These are phyloP conservation scores for Mesocentrotus franciscanus DNA, from an alignment of 53 echinoderm and acorn worm species.

Conservation along the genomic window DNA sequence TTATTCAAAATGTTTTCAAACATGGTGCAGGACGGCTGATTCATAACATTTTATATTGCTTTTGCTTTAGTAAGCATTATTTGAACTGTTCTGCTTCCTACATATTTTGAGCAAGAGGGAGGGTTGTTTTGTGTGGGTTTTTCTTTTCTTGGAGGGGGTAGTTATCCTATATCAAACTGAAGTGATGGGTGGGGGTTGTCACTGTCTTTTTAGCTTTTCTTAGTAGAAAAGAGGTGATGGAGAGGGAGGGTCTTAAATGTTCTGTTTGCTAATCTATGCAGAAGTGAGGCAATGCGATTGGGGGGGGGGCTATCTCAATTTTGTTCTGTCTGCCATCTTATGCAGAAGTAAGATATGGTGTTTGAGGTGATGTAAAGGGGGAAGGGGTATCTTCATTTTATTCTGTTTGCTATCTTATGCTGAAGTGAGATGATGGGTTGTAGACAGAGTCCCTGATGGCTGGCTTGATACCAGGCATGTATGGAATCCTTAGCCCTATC, in stretches of 20 bases:
- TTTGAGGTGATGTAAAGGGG: not conserved
- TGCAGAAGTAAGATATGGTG: not conserved
- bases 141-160: too few relatives aligned
- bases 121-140: too few relatives aligned
- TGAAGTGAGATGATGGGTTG: slow-evolving; percentile 34
- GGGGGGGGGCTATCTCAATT: not conserved
- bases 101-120: too few relatives aligned
- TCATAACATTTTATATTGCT: not conserved
- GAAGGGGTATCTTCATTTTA: not conserved
- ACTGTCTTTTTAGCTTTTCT: not conserved
- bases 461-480: slow-evolving; percentile 45
- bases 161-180: too few relatives aligned
- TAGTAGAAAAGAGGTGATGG: not conserved
- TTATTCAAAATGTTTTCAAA: too few relatives aligned
- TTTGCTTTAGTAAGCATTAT: too few relatives aligned
- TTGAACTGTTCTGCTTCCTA: too few relatives aligned
- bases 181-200: not conserved
- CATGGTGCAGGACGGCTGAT: not conserved
- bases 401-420: not conserved
- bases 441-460: slow-evolving; percentile 46
- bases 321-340: not conserved
- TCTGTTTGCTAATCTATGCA: not conserved
- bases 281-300: not conserved
- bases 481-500: slow-evolving; percentile 37
- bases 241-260: not conserved